phyloP scores from a whole-genome alignment of 2,888 invertebrate species.

The Nyleta sp. region DNA sequence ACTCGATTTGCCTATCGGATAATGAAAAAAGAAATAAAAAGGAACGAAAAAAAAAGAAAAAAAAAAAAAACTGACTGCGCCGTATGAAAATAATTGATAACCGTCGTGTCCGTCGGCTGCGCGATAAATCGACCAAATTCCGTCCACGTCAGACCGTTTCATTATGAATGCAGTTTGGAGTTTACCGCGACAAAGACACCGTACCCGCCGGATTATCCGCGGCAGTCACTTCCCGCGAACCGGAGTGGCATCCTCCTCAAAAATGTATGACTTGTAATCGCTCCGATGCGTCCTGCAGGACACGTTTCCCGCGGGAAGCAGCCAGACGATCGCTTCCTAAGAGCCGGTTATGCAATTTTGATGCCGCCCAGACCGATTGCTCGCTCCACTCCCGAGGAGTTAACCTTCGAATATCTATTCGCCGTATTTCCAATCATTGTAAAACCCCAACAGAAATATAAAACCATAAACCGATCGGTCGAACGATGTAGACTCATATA shows the following conservation, averaged over 20 bases:
- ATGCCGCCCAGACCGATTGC: constrained; percentile 76
- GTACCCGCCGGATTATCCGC: constrained; percentile 52
- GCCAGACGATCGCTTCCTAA: constrained; percentile 80
- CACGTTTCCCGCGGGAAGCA: constrained; percentile 76
- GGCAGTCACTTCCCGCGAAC: constrained; percentile 45
- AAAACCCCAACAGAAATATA: constrained; percentile 80
- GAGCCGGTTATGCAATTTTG: constrained; percentile 81
- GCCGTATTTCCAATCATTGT: constrained; percentile 81
- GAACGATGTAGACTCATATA: constrained; percentile 79
- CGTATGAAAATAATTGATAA: constrained; percentile 59
- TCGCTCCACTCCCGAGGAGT: constrained; percentile 35
- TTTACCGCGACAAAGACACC: constrained; percentile 56
- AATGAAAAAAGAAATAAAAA: constrained; percentile 9
- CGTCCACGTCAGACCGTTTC: constrained; percentile 40
- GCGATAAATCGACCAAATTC: constrained; percentile 42
- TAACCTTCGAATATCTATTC: constrained; percentile 71
- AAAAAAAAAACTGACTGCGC: constrained; percentile 24
- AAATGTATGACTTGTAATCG: constrained; percentile 79
- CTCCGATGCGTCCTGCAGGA: constrained; percentile 77
- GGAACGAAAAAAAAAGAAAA: too few relatives aligned
- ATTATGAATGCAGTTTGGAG: constrained; percentile 58
- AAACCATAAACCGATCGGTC: constrained; percentile 81
- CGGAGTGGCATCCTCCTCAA: constrained; percentile 65
- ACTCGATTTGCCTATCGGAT: constrained; percentile 25
- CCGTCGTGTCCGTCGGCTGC: constrained; percentile 44